Percentiles rank a stretch among this genome's conserved stretches.
phyloP scores from a whole-genome alignment of 1,140 invertebrate genomes.

The Calosoma granatense region DNA sequence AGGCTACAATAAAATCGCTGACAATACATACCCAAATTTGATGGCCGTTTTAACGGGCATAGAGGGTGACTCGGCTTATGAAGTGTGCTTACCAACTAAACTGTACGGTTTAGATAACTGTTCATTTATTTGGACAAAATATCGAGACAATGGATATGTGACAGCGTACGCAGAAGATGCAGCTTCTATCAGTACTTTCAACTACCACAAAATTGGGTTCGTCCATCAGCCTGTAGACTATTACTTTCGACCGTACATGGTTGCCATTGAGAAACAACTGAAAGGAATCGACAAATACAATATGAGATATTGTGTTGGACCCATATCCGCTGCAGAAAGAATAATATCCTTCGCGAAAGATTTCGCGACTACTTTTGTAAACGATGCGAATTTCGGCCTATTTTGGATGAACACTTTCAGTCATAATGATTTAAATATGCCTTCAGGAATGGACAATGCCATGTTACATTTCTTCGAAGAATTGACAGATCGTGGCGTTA shows the following conservation, averaged over 20 bases:
- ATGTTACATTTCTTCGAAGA: conserved; percentile 40
- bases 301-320: conserved; percentile 43
- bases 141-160: conserved; percentile 43
- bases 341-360: conserved; percentile 49
- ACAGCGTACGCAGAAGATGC: conserved; percentile 57
- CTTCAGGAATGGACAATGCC: conserved; percentile 44
- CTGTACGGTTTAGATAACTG: conserved; percentile 42
- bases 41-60: conserved; percentile 64
- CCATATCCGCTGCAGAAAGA: conserved; percentile 41
- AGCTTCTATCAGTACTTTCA: conserved; percentile 48
- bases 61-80: conserved; percentile 36
- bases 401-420: conserved; percentile 63
- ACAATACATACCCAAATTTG: conserved; percentile 75
- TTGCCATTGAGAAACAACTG: conserved; percentile 45
- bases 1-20: conserved; percentile 59
- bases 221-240: conserved; percentile 59
- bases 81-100: conserved; percentile 39
- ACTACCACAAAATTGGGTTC: conserved; percentile 53
- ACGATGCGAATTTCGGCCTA: conserved; percentile 51
- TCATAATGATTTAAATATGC: conserved; percentile 51
- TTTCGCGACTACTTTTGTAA: conserved; percentile 46
- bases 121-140: conserved; percentile 52
- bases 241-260: conserved; percentile 57
- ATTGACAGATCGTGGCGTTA: conserved; percentile 26
- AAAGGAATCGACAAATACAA: conserved; percentile 30